Conservation (phyloP, 1,140 invertebrate genomes). For the Brachionus manjavacas region DNA sequence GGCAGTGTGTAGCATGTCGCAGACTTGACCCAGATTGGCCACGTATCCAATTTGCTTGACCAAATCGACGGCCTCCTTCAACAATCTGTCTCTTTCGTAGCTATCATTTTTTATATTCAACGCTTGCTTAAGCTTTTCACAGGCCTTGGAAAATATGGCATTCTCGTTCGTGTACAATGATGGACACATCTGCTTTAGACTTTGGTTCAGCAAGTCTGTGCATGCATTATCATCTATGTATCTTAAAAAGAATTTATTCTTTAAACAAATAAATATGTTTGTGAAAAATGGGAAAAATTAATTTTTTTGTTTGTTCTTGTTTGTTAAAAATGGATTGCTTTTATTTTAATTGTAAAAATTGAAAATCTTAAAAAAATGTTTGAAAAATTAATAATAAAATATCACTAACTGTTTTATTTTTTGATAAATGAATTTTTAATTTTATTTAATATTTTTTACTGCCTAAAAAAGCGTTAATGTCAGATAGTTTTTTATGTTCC, state of each 20-base stretch:
- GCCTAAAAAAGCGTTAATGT: too few relatives aligned
- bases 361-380: too few relatives aligned
- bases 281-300: not conserved
- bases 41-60: slow-evolving; percentile 61
- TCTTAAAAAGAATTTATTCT: not conserved
- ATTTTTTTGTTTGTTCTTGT: too few relatives aligned
- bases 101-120: slow-evolving; percentile 35
- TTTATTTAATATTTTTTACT: too few relatives aligned
- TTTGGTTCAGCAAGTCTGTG: slow-evolving; percentile 79
- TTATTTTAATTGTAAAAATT: not conserved
- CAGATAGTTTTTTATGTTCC: too few relatives aligned
- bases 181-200: slow-evolving; percentile 84
- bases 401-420: not conserved
- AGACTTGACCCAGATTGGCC: slow-evolving; percentile 70
- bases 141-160: slow-evolving; percentile 77
- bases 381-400: not conserved
- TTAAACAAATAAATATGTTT: too few relatives aligned
- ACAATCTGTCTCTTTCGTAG: slow-evolving; percentile 2
- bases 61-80: slow-evolving; percentile 20
- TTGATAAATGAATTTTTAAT: too few relatives aligned
- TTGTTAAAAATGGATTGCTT: not conserved
- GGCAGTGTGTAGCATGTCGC: slow-evolving; percentile 56
- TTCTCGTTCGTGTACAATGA: slow-evolving; percentile 89
- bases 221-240: slow-evolving; percentile 91
- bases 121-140: slow-evolving; percentile 40